Evolutionary conservation across 2,113 vertebrate genomes (phyloP).

Genomic region (Onychostoma macrolepis): DNA sequence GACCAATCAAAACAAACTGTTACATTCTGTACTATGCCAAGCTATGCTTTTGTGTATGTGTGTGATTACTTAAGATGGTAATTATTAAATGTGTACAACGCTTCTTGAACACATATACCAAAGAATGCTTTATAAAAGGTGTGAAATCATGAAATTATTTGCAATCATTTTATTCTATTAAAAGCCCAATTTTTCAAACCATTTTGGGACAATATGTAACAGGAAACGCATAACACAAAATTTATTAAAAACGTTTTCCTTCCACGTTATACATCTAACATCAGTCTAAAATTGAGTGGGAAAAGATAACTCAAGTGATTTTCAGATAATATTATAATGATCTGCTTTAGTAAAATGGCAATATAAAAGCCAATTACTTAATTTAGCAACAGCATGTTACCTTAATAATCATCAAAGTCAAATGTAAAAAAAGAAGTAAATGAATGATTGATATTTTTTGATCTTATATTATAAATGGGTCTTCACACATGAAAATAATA

Average conservation of each 20-base stretch:
- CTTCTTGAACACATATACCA: background rate
- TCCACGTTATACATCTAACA: background rate
- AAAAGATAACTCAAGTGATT: background rate
- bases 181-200: background rate
- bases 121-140: background rate
- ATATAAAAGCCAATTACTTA: background rate
- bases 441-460: background rate
- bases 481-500: background rate
- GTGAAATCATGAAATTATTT: background rate
- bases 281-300: background rate
- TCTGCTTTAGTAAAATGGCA: background rate
- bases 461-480: background rate
- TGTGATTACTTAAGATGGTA: background rate
- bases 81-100: background rate
- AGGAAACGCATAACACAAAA: background rate
- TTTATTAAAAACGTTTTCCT: background rate
- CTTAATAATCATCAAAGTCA: background rate
- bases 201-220: background rate
- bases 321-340: background rate
- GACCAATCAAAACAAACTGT: conserved; percentile 42
- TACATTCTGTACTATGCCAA: conserved; percentile 30
- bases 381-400: background rate
- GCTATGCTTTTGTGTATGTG: background rate
- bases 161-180: background rate
- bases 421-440: background rate